These are phyloP conservation scores for Romanogobio albipinnatus DNA, from an alignment of 2,113 vertebrate species.

Conservation along the genomic window DNA sequence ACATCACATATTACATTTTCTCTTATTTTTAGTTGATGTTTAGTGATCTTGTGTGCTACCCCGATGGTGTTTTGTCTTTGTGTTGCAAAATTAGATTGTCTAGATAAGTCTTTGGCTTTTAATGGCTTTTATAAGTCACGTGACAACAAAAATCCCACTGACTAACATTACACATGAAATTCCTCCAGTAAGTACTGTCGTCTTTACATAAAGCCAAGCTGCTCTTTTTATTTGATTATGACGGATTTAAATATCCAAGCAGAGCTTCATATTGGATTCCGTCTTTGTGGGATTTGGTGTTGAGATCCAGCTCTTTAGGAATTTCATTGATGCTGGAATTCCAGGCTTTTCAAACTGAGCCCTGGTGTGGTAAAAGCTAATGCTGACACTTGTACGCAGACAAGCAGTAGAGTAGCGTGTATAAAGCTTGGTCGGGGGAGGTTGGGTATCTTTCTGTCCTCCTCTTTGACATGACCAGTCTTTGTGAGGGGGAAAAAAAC, in stretches of 20 bases:
- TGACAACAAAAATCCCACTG: not conserved
- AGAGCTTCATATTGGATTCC: not conserved
- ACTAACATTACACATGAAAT: not conserved
- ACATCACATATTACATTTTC: too few relatives aligned
- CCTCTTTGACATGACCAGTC: conserved; percentile 52
- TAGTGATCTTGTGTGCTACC: not conserved
- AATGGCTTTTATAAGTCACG: not conserved
- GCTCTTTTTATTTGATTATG: conserved; percentile 2
- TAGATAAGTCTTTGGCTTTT: not conserved
- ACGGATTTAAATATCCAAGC: not conserved
- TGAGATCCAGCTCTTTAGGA: conserved; percentile 17
- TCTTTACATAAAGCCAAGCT: not conserved
- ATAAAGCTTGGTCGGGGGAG: conserved; percentile 30
- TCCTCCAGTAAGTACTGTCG: not conserved
- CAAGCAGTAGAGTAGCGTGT: conserved; percentile 14
- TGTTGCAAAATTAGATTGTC: not conserved
- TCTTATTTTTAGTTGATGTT: not conserved
- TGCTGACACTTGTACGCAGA: conserved; percentile 21
- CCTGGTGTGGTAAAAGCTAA: conserved; percentile 16
- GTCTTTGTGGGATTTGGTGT: not conserved
- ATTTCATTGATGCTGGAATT: conserved; percentile 33
- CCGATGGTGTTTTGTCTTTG: too few relatives aligned
- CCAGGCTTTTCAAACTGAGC: conserved; percentile 10
- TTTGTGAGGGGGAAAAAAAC: conserved; percentile 25
- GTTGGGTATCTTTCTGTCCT: conserved; percentile 28